Evolutionary conservation across 2,797 vertebrate species (phyloP).

Genomic region (Cyprinodon diabolis): DNA sequence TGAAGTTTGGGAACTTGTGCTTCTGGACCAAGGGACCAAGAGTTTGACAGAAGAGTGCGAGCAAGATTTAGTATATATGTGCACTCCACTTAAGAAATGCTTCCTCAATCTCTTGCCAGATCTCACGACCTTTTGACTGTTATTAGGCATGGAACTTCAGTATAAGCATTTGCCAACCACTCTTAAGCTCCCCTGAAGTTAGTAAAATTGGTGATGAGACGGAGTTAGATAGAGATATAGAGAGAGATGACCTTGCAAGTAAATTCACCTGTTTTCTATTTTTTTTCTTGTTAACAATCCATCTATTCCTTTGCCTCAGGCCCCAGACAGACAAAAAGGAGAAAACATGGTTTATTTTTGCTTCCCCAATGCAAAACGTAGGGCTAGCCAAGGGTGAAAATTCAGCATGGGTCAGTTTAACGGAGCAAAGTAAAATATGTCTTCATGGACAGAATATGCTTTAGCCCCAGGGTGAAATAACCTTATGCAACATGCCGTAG

Average conservation of each 20-base stretch:
- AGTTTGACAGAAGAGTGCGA: conserved; percentile 43
- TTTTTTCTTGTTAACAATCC: conserved; percentile 31
- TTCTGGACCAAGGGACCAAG: conserved; percentile 25
- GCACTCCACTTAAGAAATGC: conserved; percentile 40
- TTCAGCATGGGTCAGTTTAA: conserved; percentile 36
- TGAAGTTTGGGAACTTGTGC: conserved; percentile 57
- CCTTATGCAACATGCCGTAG: conserved; percentile 51
- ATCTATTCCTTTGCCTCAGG: conserved; percentile 31
- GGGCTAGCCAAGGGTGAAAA: conserved; percentile 34
- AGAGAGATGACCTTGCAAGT: conserved; percentile 3
- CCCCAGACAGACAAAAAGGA: conserved; percentile 32
- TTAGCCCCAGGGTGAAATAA: conserved; percentile 30
- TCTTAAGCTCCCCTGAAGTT: conserved; percentile 14
- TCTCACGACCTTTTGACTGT: conserved; percentile 61
- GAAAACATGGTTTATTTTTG: conserved; percentile 29
- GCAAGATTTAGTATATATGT: conserved; percentile 50
- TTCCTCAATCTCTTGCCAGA: conserved; percentile 54
- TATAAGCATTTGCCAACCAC: conserved; percentile 18
- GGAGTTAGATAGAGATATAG: neutral
- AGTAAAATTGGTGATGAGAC: conserved; percentile 8
- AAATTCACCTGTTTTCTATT: neutral
- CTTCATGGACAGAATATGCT: conserved; percentile 41
- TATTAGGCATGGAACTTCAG: conserved; percentile 37
- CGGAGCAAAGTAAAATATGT: conserved; percentile 28
- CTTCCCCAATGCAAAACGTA: conserved; percentile 34